Evolutionary conservation across 2,888 invertebrate species (phyloP).

Genomic region (Patella pellucida): DNA sequence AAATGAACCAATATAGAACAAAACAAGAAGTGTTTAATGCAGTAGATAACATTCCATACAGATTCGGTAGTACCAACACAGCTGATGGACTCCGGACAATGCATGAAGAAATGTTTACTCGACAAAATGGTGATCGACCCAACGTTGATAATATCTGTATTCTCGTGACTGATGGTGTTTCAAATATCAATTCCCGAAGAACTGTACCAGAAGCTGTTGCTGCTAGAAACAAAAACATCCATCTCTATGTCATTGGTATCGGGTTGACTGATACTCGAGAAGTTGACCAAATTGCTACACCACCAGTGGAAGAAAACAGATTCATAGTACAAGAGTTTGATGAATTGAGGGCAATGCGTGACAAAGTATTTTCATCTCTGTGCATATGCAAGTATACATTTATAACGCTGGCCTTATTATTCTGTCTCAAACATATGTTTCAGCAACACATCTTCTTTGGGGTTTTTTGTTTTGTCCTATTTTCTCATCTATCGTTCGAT

Average conservation of each 20-base stretch:
- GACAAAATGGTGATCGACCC: slow-evolving; percentile 55
- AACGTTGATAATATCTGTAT: slow-evolving; percentile 54
- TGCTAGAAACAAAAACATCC: slow-evolving; percentile 36
- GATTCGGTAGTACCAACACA: slow-evolving; percentile 63
- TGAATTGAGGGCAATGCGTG: slow-evolving; percentile 41
- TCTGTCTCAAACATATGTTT: too few relatives aligned
- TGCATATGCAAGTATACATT: slow-evolving; percentile 41
- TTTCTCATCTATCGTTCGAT: too few relatives aligned
- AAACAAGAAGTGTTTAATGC: slow-evolving; percentile 46
- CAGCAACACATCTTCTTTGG: too few relatives aligned
- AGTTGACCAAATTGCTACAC: slow-evolving; percentile 52
- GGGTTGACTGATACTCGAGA: slow-evolving; percentile 52
- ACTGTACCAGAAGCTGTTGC: slow-evolving; percentile 58
- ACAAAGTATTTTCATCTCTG: slow-evolving; percentile 41
- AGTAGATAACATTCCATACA: slow-evolving; percentile 50
- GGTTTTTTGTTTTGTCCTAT: too few relatives aligned
- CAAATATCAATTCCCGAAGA: slow-evolving; percentile 57
- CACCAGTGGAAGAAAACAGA: slow-evolving; percentile 44
- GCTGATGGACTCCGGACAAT: slow-evolving; percentile 59
- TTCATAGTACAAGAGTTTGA: slow-evolving; percentile 49
- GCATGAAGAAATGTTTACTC: slow-evolving; percentile 50
- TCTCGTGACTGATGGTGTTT: slow-evolving; percentile 62
- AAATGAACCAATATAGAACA: slow-evolving; percentile 42
- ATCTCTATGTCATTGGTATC: slow-evolving; percentile 48
- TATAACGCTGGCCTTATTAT: too few relatives aligned